Conservation (phyloP, 1,140 invertebrate species). For the Brachionus rotundiformis region DNA sequence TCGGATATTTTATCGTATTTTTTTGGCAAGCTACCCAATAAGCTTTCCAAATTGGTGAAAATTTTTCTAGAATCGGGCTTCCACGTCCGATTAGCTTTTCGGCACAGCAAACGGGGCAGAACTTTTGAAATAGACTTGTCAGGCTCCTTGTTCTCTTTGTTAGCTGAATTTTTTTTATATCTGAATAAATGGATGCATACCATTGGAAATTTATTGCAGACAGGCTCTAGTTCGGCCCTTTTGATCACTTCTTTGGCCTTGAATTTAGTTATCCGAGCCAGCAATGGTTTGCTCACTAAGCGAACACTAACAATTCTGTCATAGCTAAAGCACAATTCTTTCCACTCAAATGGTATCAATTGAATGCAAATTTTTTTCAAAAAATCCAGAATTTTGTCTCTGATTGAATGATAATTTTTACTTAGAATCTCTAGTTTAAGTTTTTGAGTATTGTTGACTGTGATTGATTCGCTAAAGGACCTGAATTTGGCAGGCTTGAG, state of each 20-base stretch:
- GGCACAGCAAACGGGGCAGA: constrained; percentile 7
- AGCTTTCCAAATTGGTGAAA: neutral
- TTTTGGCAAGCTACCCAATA: neutral
- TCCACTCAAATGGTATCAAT: neutral
- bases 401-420: neutral
- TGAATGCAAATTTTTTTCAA: neutral
- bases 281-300: neutral
- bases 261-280: neutral
- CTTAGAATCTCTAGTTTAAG: neutral
- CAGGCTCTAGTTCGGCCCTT: neutral
- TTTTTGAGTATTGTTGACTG: neutral
- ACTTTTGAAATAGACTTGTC: neutral
- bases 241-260: neutral
- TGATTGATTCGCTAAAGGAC: neutral
- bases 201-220: neutral
- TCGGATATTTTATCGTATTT: constrained; percentile 11
- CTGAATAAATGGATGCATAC: neutral
- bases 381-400: constrained; percentile 2
- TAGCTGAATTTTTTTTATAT: neutral
- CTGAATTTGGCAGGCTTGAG: neutral
- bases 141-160: constrained; percentile 17
- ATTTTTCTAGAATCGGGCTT: neutral
- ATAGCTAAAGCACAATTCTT: constrained; percentile 8
- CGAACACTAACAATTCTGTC: neutral
- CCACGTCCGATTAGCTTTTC: neutral